Conservation (phyloP, 30 jellyfish, hydroid and myxozoan genomes). For the Pelagia noctiluca region DNA sequence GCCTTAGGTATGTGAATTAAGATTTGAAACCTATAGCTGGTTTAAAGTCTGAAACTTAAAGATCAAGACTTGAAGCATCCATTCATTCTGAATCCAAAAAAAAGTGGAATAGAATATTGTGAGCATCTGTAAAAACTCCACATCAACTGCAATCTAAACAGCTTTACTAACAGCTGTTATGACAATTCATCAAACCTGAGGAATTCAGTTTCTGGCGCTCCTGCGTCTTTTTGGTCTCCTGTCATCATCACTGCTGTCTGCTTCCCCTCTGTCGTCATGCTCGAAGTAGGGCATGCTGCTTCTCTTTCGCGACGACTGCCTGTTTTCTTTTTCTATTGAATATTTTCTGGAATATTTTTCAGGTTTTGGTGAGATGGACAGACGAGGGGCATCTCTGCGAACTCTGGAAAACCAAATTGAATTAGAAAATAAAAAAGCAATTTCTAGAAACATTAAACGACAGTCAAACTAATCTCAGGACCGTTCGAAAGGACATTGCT, state of each 20-base stretch:
- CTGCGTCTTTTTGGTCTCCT: slow-evolving; percentile 42
- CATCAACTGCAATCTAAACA: background rate
- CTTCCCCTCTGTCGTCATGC: slow-evolving; percentile 76
- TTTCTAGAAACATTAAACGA: background rate
- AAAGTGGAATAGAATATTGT: background rate
- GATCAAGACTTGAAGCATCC: background rate
- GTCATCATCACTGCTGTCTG: slow-evolving; percentile 51
- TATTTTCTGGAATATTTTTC: slow-evolving; percentile 16
- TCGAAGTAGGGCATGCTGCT: slow-evolving; percentile 71
- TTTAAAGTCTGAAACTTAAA: background rate
- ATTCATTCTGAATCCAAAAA: no score
- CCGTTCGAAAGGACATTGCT: no score
- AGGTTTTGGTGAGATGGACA: slow-evolving; percentile 39
- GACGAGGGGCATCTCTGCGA: slow-evolving; percentile 68
- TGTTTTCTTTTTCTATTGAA: slow-evolving; percentile 50
- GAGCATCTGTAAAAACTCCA: background rate
- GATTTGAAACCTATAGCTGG: background rate
- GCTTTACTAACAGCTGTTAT: background rate
- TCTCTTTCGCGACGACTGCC: slow-evolving; percentile 34
- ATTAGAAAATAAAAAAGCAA: background rate
- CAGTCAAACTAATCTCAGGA: no score
- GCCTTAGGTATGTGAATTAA: no score
- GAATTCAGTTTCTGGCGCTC: slow-evolving; percentile 9
- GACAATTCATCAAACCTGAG: background rate
- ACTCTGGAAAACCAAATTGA: slow-evolving; percentile 13